These are phyloP conservation scores for Rhinichthys klamathensis DNA, from an alignment of 2,113 vertebrate species.

Conservation along the genomic window DNA sequence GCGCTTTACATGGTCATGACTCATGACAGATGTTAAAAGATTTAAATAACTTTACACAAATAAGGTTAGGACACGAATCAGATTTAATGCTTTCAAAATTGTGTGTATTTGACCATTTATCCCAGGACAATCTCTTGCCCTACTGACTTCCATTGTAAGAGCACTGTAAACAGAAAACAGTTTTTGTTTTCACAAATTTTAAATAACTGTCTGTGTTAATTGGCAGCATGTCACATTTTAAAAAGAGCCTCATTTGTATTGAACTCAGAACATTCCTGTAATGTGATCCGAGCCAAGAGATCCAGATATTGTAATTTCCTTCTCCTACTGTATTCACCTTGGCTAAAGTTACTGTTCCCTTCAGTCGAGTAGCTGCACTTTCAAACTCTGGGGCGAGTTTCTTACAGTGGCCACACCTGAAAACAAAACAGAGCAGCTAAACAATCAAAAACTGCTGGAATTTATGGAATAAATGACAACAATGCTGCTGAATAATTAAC, in stretches of 20 bases:
- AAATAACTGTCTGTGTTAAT: not conserved
- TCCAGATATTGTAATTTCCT: not conserved
- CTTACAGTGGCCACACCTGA: slow-evolving; percentile 79
- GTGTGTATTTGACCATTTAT: not conserved
- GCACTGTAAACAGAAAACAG: not conserved
- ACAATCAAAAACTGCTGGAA: not conserved
- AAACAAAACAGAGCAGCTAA: not conserved
- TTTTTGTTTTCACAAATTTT: not conserved
- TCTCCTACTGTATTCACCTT: slow-evolving; percentile 65
- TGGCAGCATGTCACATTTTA: not conserved
- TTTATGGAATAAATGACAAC: not conserved
- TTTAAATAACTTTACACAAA: not conserved
- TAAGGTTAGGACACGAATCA: not conserved
- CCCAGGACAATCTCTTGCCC: not conserved
- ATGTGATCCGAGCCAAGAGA: too few species aligned
- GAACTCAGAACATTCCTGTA: not conserved
- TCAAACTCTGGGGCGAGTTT: slow-evolving; percentile 78
- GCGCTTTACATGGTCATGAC: not conserved
- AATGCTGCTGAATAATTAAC: not conserved
- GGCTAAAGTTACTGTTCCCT: slow-evolving; percentile 70
- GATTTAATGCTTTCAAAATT: not conserved
- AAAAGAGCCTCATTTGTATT: not conserved
- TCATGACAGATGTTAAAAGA: not conserved
- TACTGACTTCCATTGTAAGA: not conserved
- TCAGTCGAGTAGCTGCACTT: slow-evolving; percentile 70